Evolutionary conservation across 2,888 invertebrate genomes (phyloP).

Genomic region (Thera obeliscata): DNA sequence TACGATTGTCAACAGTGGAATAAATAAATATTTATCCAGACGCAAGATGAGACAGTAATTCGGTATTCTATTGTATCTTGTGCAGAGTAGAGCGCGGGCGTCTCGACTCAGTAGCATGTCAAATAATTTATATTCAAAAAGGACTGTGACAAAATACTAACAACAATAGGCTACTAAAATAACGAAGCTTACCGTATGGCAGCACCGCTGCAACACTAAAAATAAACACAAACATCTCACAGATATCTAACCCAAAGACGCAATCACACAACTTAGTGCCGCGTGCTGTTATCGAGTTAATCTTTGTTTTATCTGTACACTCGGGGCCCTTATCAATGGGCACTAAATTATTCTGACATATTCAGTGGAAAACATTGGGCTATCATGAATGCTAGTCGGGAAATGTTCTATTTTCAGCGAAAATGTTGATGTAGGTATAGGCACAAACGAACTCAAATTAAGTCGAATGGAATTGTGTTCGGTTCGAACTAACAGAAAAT

Average conservation of each 20-base stretch:
- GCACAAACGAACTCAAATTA: not conserved
- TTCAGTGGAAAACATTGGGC: conserved; percentile 56
- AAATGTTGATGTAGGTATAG: not conserved
- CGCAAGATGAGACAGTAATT: conserved; percentile 66
- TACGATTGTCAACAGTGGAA: conserved; percentile 80
- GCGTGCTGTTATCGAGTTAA: conserved; percentile 66
- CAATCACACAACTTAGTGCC: conserved; percentile 44
- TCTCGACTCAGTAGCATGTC: conserved; percentile 48
- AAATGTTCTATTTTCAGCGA: conserved; percentile 6
- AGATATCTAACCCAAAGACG: conserved; percentile 45
- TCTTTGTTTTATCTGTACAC: conserved; percentile 66
- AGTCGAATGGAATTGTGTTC: not conserved
- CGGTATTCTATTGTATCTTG: conserved; percentile 64
- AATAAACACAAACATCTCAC: conserved; percentile 62
- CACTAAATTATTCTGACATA: conserved; percentile 70
- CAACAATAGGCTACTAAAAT: conserved; percentile 1
- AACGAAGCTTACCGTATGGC: conserved; percentile 58
- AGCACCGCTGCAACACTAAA: conserved; percentile 57
- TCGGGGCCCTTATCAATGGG: conserved; percentile 62
- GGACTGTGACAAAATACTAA: conserved; percentile 50
- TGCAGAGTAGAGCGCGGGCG: conserved; percentile 59
- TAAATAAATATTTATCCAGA: conserved; percentile 81
- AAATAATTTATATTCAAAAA: not conserved
- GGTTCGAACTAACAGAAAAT: conserved; percentile 5
- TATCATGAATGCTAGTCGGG: conserved; percentile 9